Conservation (phyloP, 2,113 vertebrate genomes). For the Mandrillus leucophaeus region DNA sequence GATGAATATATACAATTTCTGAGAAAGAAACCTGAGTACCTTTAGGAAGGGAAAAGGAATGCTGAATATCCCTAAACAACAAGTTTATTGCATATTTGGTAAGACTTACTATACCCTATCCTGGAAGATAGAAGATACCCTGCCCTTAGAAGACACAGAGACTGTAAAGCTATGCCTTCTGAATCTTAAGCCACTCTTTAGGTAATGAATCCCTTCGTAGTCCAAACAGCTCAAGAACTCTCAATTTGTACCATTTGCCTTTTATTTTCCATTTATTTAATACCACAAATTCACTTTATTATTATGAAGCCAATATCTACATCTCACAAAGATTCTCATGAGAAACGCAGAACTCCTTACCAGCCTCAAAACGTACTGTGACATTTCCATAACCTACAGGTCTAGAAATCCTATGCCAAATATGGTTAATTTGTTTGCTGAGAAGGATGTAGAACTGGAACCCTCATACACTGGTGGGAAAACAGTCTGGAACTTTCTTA, state of each 20-base stretch:
- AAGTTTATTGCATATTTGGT: background rate
- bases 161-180: background rate
- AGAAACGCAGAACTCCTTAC: background rate
- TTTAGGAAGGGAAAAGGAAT: background rate
- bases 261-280: background rate
- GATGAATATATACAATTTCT: background rate
- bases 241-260: background rate
- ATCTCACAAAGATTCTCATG: background rate
- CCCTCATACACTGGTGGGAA: background rate
- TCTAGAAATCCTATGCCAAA: background rate
- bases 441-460: background rate
- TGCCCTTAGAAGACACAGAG: background rate
- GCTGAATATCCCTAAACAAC: background rate
- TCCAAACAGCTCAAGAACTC: background rate
- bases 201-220: background rate
- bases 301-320: background rate
- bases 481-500: background rate
- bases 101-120: background rate
- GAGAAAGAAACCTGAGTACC: background rate
- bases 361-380: background rate
- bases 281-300: background rate
- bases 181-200: background rate
- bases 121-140: no score
- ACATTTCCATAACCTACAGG: background rate
- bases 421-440: background rate